phyloP scores from a whole-genome alignment of 2,797 vertebrate species.

The Myotis planiceps region DNA sequence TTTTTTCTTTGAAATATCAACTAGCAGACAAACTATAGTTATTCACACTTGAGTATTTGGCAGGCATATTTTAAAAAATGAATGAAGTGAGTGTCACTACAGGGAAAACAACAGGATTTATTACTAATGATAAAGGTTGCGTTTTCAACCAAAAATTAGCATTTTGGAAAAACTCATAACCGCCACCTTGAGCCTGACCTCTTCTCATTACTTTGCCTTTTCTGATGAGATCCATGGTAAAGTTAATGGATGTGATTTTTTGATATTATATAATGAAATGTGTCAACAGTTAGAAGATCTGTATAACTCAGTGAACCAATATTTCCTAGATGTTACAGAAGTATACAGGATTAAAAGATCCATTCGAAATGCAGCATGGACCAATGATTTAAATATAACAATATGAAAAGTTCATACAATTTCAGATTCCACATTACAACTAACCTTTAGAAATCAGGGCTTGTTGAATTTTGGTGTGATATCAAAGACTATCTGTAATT shows the following conservation, averaged over 20 bases:
- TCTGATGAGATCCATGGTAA: not conserved
- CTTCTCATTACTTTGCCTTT: conserved; percentile 24
- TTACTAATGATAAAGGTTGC: not conserved
- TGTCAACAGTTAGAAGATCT: not conserved
- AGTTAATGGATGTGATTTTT: not conserved
- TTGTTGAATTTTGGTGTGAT: not conserved
- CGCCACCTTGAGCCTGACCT: not conserved
- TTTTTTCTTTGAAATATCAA: not conserved
- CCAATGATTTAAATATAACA: not conserved
- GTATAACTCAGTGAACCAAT: not conserved
- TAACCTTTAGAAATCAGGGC: not conserved
- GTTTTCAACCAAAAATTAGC: conserved; percentile 26
- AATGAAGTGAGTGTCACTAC: not conserved
- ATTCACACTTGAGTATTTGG: not conserved
- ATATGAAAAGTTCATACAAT: not conserved
- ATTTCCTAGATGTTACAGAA: conserved; percentile 17
- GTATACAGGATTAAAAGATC: not conserved
- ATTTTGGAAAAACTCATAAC: not conserved
- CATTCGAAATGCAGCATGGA: not conserved
- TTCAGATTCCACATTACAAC: not conserved
- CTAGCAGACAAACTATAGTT: not conserved
- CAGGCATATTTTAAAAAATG: not conserved
- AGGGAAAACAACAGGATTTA: conserved; percentile 14
- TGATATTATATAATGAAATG: not conserved
- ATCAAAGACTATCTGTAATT: not conserved